phyloP scores from a whole-genome alignment of 2,888 invertebrate species.

The Corbicula japonica region DNA sequence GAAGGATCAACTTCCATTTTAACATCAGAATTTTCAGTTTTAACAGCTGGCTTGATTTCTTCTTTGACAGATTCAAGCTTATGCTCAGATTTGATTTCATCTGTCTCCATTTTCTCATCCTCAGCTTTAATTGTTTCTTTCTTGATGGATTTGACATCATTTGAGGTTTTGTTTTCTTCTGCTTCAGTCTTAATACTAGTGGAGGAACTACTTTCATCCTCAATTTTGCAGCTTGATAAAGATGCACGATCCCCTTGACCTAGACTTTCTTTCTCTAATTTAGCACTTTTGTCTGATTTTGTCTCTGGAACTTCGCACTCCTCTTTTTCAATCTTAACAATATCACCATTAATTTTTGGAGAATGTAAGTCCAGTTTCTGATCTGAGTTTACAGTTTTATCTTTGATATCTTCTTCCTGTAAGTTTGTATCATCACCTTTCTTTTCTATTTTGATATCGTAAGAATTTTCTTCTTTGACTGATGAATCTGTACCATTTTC shows the following conservation, averaged over 20 bases:
- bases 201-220: too few species aligned
- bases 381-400: not conserved
- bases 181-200: too few species aligned
- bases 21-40: constrained; percentile 47
- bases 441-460: constrained; percentile 1
- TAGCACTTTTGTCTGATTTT: constrained; percentile 1
- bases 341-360: not conserved
- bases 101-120: not conserved
- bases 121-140: too few species aligned
- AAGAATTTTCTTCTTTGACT: constrained; percentile 23
- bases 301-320: not conserved
- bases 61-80: too few species aligned
- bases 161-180: too few species aligned
- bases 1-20: constrained; percentile 41
- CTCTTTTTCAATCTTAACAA: not conserved
- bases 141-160: too few species aligned
- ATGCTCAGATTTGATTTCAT: not conserved
- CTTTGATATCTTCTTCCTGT: constrained; percentile 2
- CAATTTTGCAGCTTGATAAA: too few species aligned
- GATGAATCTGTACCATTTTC: constrained; percentile 4
- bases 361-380: too few species aligned
- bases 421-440: not conserved
- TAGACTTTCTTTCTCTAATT: too few species aligned
- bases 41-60: constrained; percentile 1
- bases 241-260: too few species aligned